Conservation (phyloP, 1,140 invertebrate genomes). For the Ctenoplectra terminalis region DNA sequence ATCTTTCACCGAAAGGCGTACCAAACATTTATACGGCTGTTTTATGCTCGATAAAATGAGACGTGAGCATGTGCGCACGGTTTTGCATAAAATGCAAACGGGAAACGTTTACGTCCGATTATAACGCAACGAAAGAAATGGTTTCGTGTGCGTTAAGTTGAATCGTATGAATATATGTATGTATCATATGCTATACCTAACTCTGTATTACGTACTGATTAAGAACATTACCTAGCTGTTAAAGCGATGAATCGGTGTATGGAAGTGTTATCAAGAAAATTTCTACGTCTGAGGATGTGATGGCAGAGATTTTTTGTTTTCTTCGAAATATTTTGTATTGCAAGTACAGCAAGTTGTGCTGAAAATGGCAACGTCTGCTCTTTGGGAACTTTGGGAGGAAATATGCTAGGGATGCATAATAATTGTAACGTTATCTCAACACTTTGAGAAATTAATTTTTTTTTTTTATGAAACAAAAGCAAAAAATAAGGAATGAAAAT, state of each 20-base stretch:
- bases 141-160: not conserved
- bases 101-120: slow-evolving; percentile 16
- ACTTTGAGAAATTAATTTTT: not conserved
- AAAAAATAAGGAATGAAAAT: no score
- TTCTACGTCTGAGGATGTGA: not conserved
- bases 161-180: not conserved
- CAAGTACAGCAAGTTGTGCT: not conserved
- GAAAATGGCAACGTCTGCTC: not conserved
- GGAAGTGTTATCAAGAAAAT: not conserved
- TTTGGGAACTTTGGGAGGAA: not conserved
- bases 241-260: not conserved
- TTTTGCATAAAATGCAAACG: not conserved
- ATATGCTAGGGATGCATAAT: not conserved
- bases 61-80: not conserved
- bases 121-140: not conserved
- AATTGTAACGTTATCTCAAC: not conserved
- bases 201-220: not conserved
- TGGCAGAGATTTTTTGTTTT: not conserved
- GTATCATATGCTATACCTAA: not conserved
- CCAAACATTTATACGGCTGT: not conserved
- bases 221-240: not conserved
- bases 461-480: no score
- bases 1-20: not conserved
- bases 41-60: not conserved
- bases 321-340: not conserved